Evolutionary conservation across 2,113 vertebrate genomes (phyloP).

Genomic region (Apus apus): DNA sequence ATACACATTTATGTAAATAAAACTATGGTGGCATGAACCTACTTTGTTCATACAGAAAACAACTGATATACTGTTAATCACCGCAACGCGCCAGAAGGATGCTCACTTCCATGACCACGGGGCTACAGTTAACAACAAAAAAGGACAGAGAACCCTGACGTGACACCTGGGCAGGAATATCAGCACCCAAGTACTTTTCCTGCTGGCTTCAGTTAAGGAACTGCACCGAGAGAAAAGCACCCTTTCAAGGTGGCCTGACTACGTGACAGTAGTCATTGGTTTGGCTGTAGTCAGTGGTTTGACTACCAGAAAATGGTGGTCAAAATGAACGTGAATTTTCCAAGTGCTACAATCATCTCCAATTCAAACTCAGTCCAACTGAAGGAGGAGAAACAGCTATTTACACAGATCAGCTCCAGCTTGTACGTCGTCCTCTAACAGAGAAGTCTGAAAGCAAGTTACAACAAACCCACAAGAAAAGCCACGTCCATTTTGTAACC

Average conservation of each 20-base stretch:
- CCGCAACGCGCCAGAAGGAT: fast-evolving
- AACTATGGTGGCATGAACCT: neutral
- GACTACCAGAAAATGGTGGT: fast-evolving
- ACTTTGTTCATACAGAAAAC: neutral
- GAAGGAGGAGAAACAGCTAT: neutral
- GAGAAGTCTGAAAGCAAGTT: neutral
- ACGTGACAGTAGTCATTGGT: neutral
- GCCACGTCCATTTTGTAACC: slow-evolving; percentile 8
- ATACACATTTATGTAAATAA: neutral
- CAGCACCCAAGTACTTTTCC: neutral
- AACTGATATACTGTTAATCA: neutral
- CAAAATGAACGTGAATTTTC: neutral
- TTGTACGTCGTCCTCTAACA: fast-evolving
- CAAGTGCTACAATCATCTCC: neutral
- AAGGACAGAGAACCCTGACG: neutral
- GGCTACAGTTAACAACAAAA: neutral
- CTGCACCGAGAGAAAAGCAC: neutral
- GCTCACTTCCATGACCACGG: fast-evolving
- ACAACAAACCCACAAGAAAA: slow-evolving; percentile 46
- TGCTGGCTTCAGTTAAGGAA: neutral
- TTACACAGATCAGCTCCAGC: neutral
- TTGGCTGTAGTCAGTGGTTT: neutral
- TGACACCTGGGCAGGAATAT: neutral
- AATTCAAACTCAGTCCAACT: neutral
- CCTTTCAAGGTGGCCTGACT: neutral